Evolutionary conservation across 2,797 vertebrate species (phyloP).

Genomic region (Poeciliopsis infans): DNA sequence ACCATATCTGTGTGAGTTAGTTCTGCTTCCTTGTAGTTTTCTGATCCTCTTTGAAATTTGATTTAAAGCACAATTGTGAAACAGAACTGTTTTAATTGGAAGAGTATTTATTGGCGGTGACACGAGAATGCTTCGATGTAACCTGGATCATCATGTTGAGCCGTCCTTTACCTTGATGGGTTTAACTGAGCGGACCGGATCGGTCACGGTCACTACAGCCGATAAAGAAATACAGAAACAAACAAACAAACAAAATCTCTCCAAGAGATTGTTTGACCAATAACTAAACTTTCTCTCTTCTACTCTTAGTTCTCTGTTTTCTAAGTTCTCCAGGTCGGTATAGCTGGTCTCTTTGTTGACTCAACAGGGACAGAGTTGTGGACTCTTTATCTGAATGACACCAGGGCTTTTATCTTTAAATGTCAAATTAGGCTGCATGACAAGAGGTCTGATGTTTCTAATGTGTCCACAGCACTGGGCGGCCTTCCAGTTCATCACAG

Average conservation of each 20-base stretch:
- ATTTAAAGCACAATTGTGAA: background rate
- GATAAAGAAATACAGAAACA: background rate
- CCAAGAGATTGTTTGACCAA: background rate
- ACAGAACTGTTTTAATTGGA: background rate
- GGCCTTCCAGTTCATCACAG: slow-evolving; percentile 92
- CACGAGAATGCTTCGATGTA: background rate
- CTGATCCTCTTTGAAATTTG: background rate
- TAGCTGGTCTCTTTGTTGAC: background rate
- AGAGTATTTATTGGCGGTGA: background rate
- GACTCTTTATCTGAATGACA: background rate
- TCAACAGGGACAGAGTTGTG: background rate
- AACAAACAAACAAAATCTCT: background rate
- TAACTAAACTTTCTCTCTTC: background rate
- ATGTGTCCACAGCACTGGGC: slow-evolving; percentile 90
- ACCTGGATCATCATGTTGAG: background rate
- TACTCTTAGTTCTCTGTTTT: background rate
- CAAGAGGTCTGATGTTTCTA: background rate
- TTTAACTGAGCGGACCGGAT: background rate
- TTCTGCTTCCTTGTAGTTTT: background rate
- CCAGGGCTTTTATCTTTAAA: background rate
- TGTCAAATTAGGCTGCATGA: background rate
- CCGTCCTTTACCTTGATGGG: background rate
- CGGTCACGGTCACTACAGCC: background rate
- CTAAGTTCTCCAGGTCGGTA: background rate
- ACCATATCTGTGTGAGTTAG: background rate